Base-by-base conservation (phyloP, 2,113 vertebrate genomes). In the Pterocles gutturalis region DNA sequence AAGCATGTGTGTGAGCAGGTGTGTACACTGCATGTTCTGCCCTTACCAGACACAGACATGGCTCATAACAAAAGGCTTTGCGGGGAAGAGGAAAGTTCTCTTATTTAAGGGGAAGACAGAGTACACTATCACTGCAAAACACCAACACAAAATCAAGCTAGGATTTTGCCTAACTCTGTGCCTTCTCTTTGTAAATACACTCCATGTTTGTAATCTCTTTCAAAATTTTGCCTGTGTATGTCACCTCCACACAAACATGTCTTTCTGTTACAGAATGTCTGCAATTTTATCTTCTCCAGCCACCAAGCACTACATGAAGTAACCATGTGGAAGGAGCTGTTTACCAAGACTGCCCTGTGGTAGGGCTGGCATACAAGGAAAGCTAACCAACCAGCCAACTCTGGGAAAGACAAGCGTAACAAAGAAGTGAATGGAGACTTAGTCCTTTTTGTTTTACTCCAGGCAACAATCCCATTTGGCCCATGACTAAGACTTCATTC, bases 1-100 rank as follows among this genome's bases (percentile, higher is more conserved):
- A 2, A 76, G 34, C 0, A 0, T 5, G 4, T n/a, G 13, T 46
- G 26, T 51, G 24, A 46, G 15, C 3, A 5, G 0, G 0, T 31
- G 31, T 26, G 4, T 20, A 17, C 0, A 0, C 8, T 53, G 18
- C 20, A 17, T 18, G 2, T 55, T 87, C 38, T 41, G 11, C 21
- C n/a, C 38, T 80, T 46, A 46, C 49, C 33, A 28, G 34, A 24
- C n/a, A 36, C 10, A 17, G 53, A 22, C 24, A 64, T 4, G 41
- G 46, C 24, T 65, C 12, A 7, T 20, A 66, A 57, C 61, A 46
- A 66, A 5, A 46, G 5, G 6, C 57, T 81, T 91, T n/a, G 4
- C 10, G 67, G 9, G 20, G 28, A 64, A 83, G 21, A 83, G 7
- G 8, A 7, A 86, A 64, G 10, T n/a, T 8, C 11, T 73, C 14